Conservation (phyloP, 1,140 invertebrate species). For the Muscidifurax raptorellus region DNA sequence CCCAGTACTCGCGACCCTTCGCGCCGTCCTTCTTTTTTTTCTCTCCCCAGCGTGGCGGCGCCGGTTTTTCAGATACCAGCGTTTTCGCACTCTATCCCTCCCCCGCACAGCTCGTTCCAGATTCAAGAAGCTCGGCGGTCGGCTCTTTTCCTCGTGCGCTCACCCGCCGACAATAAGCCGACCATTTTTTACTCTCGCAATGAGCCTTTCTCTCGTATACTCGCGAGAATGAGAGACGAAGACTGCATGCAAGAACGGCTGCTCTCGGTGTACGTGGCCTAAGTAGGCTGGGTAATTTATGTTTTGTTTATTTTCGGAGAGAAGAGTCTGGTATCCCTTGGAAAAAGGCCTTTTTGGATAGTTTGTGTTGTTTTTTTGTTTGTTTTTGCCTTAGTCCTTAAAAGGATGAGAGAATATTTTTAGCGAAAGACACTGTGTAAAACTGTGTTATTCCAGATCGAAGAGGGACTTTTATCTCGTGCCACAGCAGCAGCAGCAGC, state of each 20-base stretch:
- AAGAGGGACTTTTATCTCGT: neutral
- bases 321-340: neutral
- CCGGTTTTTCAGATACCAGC: neutral
- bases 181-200: constrained; percentile 21
- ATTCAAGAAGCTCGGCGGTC: neutral
- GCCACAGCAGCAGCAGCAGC: neutral
- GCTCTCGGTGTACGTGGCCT: neutral
- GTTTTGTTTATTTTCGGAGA: constrained; percentile 14
- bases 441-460: neutral
- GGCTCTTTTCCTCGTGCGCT: neutral
- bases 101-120: neutral
- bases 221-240: neutral
- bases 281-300: constrained; percentile 11
- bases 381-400: neutral
- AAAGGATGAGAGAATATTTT: neutral
- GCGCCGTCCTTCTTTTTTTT: neutral
- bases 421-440: neutral
- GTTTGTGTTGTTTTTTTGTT: neutral
- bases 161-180: constrained; percentile 25
- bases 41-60: neutral
- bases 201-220: neutral
- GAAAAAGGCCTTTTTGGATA: neutral
- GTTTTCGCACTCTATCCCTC: constrained; percentile 1
- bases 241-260: neutral
- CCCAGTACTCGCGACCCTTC: neutral